Percentiles rank a stretch among this genome's conserved stretches.
Evolutionary conservation across 2,797 vertebrate genomes (phyloP).

Genomic region (Heteromormyrus szaboi): DNA sequence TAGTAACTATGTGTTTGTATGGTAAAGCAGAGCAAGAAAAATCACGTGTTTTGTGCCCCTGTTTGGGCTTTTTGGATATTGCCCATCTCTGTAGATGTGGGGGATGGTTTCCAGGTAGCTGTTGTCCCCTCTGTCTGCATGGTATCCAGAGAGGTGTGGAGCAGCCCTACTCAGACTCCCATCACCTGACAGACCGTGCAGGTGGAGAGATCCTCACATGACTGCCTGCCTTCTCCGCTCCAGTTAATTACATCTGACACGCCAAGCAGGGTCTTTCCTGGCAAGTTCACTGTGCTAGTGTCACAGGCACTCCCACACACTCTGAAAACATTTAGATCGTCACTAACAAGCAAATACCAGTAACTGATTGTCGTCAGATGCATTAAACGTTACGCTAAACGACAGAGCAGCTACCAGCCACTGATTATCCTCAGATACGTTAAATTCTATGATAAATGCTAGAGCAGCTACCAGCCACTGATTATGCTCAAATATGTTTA

Average conservation of each 20-base stretch:
- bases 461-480: background rate
- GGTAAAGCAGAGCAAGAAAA: background rate
- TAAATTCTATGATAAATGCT: background rate
- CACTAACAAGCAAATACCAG: background rate
- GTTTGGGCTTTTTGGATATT: background rate
- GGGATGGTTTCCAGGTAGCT: background rate
- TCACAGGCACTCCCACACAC: background rate
- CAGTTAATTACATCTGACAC: background rate
- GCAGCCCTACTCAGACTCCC: background rate
- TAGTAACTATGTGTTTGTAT: background rate
- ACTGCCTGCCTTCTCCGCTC: background rate
- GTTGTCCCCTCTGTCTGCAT: background rate
- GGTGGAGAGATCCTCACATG: background rate
- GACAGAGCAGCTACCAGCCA: background rate
- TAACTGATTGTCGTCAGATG: background rate
- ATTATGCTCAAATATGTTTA: background rate
- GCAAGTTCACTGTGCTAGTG: background rate
- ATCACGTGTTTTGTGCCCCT: background rate
- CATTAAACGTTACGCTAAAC: background rate
- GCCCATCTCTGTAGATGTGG: background rate
- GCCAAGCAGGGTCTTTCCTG: background rate
- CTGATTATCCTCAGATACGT: background rate
- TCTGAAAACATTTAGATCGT: background rate
- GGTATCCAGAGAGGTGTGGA: background rate
- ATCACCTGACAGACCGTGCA: background rate